Conservation (phyloP, 2,888 invertebrate genomes). For the Suillia variegata region DNA sequence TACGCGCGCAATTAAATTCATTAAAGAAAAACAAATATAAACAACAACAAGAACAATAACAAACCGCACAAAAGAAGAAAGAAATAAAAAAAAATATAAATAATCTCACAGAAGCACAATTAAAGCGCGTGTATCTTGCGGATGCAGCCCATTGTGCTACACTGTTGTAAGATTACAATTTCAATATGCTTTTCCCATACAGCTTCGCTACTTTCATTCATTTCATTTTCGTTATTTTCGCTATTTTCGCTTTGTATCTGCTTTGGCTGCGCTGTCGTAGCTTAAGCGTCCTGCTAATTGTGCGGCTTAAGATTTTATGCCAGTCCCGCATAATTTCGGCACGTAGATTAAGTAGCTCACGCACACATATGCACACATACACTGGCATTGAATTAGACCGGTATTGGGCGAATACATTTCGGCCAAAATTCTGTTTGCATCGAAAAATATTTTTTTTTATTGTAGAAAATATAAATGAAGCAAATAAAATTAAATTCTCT, state of each 20-base stretch:
- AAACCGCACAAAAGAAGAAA: slow-evolving; percentile 30
- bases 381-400: too few species aligned
- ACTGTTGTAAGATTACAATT: slow-evolving; percentile 9
- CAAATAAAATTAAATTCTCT: too few species aligned
- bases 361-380: not conserved
- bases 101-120: slow-evolving; percentile 30
- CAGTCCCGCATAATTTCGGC: slow-evolving; percentile 1
- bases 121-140: slow-evolving; percentile 23
- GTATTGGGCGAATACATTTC: too few species aligned
- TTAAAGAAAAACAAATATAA: slow-evolving; percentile 45
- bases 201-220: slow-evolving; percentile 12
- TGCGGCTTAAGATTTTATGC: slow-evolving; percentile 41
- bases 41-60: slow-evolving; percentile 25
- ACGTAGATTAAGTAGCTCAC: slow-evolving; percentile 11
- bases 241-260: too few species aligned
- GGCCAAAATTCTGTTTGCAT: too few species aligned
- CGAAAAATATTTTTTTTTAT: too few species aligned
- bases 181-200: slow-evolving; percentile 10
- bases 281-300: slow-evolving; percentile 57
- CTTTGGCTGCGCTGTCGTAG: slow-evolving; percentile 10
- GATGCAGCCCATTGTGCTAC: slow-evolving; percentile 25
- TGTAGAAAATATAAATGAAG: too few species aligned
- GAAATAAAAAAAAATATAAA: slow-evolving; percentile 26
- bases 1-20: slow-evolving; percentile 55
- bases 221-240: not conserved